Base-by-base conservation (phyloP, 2,888 invertebrate species). In the Eupithecia exiguata region DNA sequence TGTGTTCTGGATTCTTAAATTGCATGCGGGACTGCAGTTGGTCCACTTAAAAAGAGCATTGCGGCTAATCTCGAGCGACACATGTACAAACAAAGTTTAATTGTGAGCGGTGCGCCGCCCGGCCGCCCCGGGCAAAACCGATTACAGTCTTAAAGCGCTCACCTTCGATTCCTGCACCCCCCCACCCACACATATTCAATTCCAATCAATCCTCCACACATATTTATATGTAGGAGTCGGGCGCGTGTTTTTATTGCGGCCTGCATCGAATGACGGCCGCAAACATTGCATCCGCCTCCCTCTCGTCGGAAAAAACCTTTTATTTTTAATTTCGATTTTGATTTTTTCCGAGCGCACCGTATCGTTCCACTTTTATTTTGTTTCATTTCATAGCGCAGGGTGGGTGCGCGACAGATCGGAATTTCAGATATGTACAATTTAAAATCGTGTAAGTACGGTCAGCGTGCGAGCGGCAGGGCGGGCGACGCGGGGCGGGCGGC, bases 381-480 rank as follows among this genome's bases (percentile, higher is more conserved):
- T 94, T 94, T 94, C 93, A 94, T 94, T 94, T 94, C 94, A 94
- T 94, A 94, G 94, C 92, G 89, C 91, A 85, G 93, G 93, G 93
- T 92, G 93, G 91, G 91, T 89, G 93, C 91, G 93, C 93, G 94
- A 94, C 94, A 91, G 94, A 94, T 94, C 92, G 94, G 94, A 94
- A 94, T 94, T 94, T 92, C 92, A 93, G 93, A 94, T 94, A 94
- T 94, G 94, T 94, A 94, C 94, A 94, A 94, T 94, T 94, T 94
- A 94, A 94, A 94, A 94, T 94, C 91, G 94, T 94, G 94, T 94
- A 94, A 94, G 94, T 94, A 92, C 93, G 94, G 94, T 93, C 93
- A 93, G 92, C 89, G 85, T 83, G 86, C 85, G 85, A 84, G 84
- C 75, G 80, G 84, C 83, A 86, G 84, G 82, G 30, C 30, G 81